A percentile compares a stretch with the other conserved stretches of the same genome.
Evolutionary conservation across 2,888 invertebrate species (phyloP).

Genomic region (Pollenia angustigena): DNA sequence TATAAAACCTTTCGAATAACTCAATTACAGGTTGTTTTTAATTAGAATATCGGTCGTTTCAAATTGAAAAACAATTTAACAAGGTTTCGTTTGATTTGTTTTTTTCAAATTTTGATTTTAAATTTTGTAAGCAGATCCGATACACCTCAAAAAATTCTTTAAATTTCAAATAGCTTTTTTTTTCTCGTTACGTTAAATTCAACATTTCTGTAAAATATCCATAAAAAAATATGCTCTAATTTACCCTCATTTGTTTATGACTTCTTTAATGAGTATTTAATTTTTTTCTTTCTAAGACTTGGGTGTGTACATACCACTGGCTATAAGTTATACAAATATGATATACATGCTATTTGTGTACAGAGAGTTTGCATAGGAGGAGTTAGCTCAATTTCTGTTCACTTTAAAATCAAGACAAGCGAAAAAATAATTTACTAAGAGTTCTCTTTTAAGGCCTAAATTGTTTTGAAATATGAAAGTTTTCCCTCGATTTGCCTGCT

Average conservation of each 20-base stretch:
- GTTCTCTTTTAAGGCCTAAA: too few species aligned
- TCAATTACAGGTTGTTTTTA: too few species aligned
- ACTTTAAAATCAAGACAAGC: too few species aligned
- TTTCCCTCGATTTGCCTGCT: too few species aligned
- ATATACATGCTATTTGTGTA: neutral
- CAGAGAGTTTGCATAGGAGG: neutral
- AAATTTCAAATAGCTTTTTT: neutral
- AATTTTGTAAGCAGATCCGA: too few species aligned
- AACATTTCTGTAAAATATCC: neutral
- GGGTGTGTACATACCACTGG: slow-evolving; percentile 5
- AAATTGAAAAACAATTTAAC: too few species aligned
- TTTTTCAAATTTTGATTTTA: too few species aligned
- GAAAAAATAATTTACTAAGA: too few species aligned
- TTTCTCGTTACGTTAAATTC: neutral
- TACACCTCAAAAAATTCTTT: neutral
- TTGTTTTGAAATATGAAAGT: too few species aligned
- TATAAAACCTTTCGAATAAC: too few species aligned
- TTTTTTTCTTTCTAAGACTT: neutral
- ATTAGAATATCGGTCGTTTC: too few species aligned
- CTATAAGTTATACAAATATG: neutral
- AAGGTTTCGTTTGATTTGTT: too few species aligned
- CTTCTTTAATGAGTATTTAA: slow-evolving; percentile 37
- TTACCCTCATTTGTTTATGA: slow-evolving; percentile 47
- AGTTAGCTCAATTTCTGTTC: neutral
- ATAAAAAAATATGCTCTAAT: slow-evolving; percentile 22